Conservation (phyloP, 2,797 vertebrate genomes). For the Hydrocynus forskahlii region DNA sequence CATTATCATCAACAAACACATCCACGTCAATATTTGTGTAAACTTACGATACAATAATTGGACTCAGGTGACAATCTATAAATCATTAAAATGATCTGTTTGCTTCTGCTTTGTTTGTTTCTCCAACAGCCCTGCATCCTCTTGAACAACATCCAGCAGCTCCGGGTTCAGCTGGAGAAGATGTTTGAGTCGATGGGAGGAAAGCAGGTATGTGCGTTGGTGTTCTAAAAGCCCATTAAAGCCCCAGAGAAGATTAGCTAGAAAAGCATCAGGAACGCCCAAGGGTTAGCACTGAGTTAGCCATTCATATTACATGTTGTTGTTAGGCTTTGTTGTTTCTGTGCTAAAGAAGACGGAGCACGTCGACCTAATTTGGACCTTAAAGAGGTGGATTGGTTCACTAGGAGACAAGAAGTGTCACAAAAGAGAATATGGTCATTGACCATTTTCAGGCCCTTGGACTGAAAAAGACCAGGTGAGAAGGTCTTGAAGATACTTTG, state of each 20-base stretch:
- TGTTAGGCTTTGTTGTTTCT: background rate
- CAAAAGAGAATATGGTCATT: too few species aligned
- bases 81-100: slow-evolving; percentile 18
- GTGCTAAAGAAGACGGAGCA: background rate
- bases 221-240: slow-evolving; percentile 4
- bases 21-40: background rate
- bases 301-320: background rate
- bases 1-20: background rate
- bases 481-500: background rate
- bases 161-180: slow-evolving; percentile 96
- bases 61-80: background rate
- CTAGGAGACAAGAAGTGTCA: background rate
- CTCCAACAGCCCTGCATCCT: slow-evolving; percentile 90
- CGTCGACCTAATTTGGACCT: background rate
- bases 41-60: too few species aligned
- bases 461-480: too few species aligned
- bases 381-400: background rate
- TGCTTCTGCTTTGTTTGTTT: slow-evolving; percentile 13
- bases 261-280: background rate
- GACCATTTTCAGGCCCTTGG: background rate
- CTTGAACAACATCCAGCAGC: slow-evolving; percentile 97
- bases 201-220: slow-evolving; percentile 86
- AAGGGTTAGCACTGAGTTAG: background rate
- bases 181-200: slow-evolving; percentile 99
- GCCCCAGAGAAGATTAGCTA: background rate